phyloP scores from a whole-genome alignment of 1,140 invertebrate species.

The Octopus sinensis region DNA sequence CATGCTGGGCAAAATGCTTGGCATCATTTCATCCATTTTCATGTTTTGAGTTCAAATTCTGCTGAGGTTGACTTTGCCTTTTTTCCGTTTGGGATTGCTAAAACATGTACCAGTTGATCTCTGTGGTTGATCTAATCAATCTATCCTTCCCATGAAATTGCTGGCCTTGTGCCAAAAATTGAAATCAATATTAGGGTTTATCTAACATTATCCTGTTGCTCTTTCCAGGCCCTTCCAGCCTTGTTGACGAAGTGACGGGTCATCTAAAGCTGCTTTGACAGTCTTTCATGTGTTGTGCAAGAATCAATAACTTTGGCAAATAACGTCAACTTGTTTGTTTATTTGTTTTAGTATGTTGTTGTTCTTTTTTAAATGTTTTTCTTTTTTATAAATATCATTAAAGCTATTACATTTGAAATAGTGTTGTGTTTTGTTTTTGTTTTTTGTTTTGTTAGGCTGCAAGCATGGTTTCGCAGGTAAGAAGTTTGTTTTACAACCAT shows the following conservation, averaged over 20 bases:
- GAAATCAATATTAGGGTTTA: too few relatives aligned
- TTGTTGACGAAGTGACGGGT: constrained; percentile 80
- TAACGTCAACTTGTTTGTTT: neutral
- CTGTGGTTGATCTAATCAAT: too few relatives aligned
- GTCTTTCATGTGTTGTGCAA: neutral
- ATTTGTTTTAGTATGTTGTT: neutral
- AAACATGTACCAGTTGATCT: too few relatives aligned
- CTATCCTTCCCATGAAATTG: too few relatives aligned
- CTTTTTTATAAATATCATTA: constrained; percentile 9
- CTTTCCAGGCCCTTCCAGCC: constrained; percentile 66
- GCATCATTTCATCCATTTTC: too few relatives aligned
- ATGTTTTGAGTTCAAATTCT: too few relatives aligned
- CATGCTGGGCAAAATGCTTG: too few relatives aligned
- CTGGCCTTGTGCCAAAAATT: too few relatives aligned
- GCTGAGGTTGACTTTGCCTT: too few relatives aligned
- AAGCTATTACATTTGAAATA: constrained; percentile 11
- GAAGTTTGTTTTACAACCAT: too few relatives aligned
- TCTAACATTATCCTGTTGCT: neutral
- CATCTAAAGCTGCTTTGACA: constrained; percentile 75
- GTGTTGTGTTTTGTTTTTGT: neutral
- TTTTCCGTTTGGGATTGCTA: too few relatives aligned
- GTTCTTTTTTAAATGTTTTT: constrained; percentile 11
- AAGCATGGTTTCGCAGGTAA: neutral
- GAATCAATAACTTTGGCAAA: too few relatives aligned
- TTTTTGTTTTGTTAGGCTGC: constrained; percentile 23